Evolutionary conservation across 2,113 vertebrate species (phyloP).

Genomic region (Leucopternis melanops): DNA sequence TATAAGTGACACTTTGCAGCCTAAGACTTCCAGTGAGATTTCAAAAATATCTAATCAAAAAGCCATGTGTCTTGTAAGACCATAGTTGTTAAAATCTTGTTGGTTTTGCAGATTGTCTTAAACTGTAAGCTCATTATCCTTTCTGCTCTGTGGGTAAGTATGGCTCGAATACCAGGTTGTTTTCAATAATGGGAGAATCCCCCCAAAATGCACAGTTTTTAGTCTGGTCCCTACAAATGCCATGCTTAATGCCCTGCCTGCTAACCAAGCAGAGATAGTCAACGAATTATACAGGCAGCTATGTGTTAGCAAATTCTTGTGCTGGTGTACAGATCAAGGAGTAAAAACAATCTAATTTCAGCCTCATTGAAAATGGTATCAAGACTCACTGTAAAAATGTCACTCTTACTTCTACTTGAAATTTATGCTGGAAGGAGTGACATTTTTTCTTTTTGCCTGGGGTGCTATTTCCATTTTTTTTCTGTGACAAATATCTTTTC

Average conservation of each 20-base stretch:
- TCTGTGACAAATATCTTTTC: neutral
- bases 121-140: neutral
- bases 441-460: neutral
- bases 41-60: neutral
- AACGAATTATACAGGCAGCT: neutral
- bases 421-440: neutral
- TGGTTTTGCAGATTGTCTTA: constrained; percentile 7
- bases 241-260: neutral
- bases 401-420: neutral
- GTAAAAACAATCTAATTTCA: neutral
- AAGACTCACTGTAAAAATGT: neutral
- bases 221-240: neutral
- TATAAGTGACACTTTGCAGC: too few species aligned
- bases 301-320: neutral
- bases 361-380: neutral
- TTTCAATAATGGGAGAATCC: neutral
- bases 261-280: neutral
- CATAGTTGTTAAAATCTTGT: neutral
- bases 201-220: neutral
- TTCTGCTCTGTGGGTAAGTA: constrained; percentile 29
- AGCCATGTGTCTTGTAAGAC: neutral
- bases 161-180: neutral
- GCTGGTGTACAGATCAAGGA: neutral
- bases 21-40: neutral
- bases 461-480: neutral